These are phyloP conservation scores for Catostylus mosaicus DNA, from an alignment of 30 jellyfish, hydroid and myxozoan species.

Conservation along the genomic window DNA sequence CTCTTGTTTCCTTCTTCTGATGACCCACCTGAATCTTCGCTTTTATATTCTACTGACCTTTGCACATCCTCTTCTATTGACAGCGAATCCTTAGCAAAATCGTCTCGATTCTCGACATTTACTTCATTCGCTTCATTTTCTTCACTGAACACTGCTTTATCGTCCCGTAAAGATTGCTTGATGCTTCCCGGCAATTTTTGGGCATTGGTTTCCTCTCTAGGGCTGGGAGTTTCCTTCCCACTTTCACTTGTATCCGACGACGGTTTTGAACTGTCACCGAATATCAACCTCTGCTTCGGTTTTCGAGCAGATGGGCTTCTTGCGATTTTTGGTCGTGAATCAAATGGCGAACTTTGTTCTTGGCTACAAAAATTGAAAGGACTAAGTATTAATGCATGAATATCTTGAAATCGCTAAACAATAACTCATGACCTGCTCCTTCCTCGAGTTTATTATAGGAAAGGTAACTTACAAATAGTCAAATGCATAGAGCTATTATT, in stretches of 20 bases:
- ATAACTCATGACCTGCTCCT: not conserved
- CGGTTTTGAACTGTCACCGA: conserved; percentile 14
- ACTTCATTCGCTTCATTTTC: not conserved
- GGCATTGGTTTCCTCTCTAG: conserved; percentile 2
- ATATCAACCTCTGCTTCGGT: conserved; percentile 14
- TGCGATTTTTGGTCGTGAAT: conserved; percentile 72
- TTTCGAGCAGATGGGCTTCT: conserved; percentile 85
- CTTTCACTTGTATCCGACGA: conserved; percentile 73
- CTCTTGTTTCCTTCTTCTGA: not conserved
- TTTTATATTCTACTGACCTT: not conserved
- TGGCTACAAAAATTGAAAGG: conserved; percentile 36
- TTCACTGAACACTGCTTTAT: not conserved
- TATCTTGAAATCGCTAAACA: no score
- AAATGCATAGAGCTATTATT: no score
- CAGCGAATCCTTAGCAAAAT: conserved; percentile 12
- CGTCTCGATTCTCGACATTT: not conserved
- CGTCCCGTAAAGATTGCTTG: no score
- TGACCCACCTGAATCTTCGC: conserved; percentile 2
- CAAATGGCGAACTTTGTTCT: conserved; percentile 61
- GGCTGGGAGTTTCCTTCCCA: conserved; percentile 58
- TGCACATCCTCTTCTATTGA: conserved; percentile 17
- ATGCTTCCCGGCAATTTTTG: not conserved
- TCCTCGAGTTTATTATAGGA: no score
- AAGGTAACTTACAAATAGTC: no score
- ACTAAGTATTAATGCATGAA: not conserved